Evolutionary conservation across 2,113 vertebrate genomes (phyloP).

Genomic region (Corydoras sp.): DNA sequence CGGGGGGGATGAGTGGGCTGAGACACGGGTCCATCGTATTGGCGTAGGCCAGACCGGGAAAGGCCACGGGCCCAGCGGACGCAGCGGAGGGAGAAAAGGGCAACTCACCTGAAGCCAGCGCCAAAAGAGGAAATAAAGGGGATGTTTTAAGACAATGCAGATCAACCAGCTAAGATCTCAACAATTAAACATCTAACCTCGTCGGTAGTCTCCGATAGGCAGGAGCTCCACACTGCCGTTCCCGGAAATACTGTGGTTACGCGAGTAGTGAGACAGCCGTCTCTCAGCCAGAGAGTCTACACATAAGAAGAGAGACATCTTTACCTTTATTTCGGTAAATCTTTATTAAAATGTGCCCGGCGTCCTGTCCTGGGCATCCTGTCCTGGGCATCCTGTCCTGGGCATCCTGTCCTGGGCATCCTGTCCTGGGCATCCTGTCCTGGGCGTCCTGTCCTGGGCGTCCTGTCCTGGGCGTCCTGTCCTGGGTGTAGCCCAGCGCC

Average conservation of each 20-base stretch:
- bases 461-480: too few species aligned
- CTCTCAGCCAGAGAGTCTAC: constrained; percentile 61
- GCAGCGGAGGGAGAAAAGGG: constrained; percentile 42
- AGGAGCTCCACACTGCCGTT: constrained; percentile 55
- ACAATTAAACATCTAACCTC: constrained; percentile 51
- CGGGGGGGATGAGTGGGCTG: constrained; percentile 71
- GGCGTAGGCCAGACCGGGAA: constrained; percentile 50
- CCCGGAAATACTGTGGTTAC: constrained; percentile 43
- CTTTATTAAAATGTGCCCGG: too few species aligned
- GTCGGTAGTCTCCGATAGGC: constrained; percentile 65
- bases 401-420: too few species aligned
- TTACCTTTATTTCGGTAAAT: neutral
- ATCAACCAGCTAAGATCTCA: neutral
- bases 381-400: too few species aligned
- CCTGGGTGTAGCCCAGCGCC: too few species aligned
- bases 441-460: too few species aligned
- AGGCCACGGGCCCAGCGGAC: constrained; percentile 20
- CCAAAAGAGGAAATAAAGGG: too few species aligned
- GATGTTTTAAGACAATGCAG: too few species aligned
- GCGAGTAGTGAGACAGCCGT: constrained; percentile 49
- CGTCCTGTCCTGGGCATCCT: too few species aligned
- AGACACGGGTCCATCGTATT: constrained; percentile 56
- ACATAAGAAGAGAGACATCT: constrained; percentile 39
- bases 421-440: too few species aligned
- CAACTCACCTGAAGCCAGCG: constrained; percentile 35